phyloP scores from a whole-genome alignment of 2,113 vertebrate species.

The Leptobrachium leishanense region DNA sequence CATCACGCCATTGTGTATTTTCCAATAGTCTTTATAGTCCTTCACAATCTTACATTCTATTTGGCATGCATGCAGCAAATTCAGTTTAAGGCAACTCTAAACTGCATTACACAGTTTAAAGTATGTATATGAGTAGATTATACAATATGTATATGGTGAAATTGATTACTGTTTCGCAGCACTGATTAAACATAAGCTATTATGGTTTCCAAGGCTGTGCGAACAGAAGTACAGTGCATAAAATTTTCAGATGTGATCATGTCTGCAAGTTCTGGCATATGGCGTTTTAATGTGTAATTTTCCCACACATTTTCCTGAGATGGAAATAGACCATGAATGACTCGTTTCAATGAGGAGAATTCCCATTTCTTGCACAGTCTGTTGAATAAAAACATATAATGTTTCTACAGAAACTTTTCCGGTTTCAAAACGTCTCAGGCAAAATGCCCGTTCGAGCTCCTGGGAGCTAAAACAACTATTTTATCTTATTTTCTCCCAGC shows the following conservation, averaged over 20 bases:
- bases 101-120: too few relatives aligned
- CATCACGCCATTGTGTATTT: too few relatives aligned
- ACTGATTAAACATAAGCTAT: too few relatives aligned
- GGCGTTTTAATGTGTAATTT: not conserved
- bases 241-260: conserved; percentile 23
- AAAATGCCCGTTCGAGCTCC: not conserved
- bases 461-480: not conserved
- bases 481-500: conserved; percentile 4
- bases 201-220: not conserved
- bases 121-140: too few relatives aligned
- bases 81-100: too few relatives aligned
- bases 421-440: not conserved
- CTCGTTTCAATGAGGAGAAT: conserved; percentile 38
- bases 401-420: conserved; percentile 8
- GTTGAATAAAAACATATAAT: conserved; percentile 9
- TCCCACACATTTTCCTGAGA: conserved; percentile 36
- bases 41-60: too few relatives aligned
- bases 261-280: conserved; percentile 25
- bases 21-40: too few relatives aligned
- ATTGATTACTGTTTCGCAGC: too few relatives aligned
- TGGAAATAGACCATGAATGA: conserved; percentile 15
- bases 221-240: not conserved
- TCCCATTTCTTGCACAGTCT: conserved; percentile 35
- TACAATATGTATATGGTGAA: too few relatives aligned
- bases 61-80: too few relatives aligned